These are phyloP conservation scores for Vespertilio murinus DNA, from an alignment of 2,797 vertebrate species.

Conservation along the genomic window DNA sequence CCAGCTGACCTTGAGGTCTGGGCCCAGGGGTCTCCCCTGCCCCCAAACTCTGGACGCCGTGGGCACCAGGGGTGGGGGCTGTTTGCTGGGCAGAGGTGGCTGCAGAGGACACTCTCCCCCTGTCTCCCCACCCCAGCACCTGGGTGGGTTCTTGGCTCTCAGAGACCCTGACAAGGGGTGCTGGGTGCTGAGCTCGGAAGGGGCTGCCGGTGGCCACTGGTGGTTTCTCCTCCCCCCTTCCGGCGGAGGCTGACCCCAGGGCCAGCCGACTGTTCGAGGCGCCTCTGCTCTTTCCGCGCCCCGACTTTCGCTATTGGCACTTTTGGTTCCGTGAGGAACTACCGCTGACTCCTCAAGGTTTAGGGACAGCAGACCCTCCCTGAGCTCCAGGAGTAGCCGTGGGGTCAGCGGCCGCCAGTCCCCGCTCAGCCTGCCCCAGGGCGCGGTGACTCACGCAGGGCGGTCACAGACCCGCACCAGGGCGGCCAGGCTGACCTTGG, in stretches of 20 bases:
- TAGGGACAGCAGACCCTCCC: background rate
- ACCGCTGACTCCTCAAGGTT: rapidly evolving
- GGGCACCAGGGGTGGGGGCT: no score
- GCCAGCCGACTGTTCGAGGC: rapidly evolving
- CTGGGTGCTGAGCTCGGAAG: background rate
- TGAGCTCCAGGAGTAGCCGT: background rate
- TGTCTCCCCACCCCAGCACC: rapidly evolving
- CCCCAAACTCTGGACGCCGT: background rate
- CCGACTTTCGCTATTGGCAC: rapidly evolving
- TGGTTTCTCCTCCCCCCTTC: background rate
- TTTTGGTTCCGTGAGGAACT: background rate
- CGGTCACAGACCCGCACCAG: background rate
- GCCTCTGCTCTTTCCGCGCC: background rate
- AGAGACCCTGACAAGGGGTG: background rate
- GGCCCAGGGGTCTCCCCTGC: rapidly evolving
- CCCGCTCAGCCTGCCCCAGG: background rate
- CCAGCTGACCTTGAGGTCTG: background rate
- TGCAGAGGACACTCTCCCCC: background rate
- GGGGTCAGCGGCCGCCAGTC: background rate
- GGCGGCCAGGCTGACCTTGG: background rate
- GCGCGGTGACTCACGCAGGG: background rate
- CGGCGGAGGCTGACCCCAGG: background rate
- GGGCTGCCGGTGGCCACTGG: background rate
- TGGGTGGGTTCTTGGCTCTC: background rate
- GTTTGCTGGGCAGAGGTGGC: background rate